Conservation (phyloP, 2,797 vertebrate genomes). For the Tapirus indicus region DNA sequence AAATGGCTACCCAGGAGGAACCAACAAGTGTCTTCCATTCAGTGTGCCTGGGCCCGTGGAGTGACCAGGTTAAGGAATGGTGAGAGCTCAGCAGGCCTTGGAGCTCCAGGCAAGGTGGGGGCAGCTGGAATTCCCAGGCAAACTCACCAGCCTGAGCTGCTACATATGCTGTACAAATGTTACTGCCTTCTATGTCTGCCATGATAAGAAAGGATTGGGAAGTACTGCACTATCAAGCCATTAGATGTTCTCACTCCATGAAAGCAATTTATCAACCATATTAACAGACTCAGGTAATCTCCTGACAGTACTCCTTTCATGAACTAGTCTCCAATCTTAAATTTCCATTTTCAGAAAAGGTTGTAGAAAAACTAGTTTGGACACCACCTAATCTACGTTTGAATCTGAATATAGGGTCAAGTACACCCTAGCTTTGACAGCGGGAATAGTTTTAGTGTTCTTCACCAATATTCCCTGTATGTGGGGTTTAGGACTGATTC, state of each 20-base stretch:
- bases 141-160: not conserved
- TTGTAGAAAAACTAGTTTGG: slow-evolving; percentile 9
- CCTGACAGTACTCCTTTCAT: not conserved
- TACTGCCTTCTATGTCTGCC: not conserved
- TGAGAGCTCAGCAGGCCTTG: not conserved
- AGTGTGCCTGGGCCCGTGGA: rapidly evolving
- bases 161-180: rapidly evolving
- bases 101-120: not conserved
- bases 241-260: not conserved
- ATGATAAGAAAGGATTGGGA: not conserved
- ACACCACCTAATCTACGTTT: not conserved
- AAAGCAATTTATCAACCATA: not conserved
- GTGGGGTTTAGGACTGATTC: not conserved
- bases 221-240: not conserved
- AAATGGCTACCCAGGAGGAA: not conserved
- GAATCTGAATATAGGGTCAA: not conserved
- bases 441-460: not conserved
- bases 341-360: slow-evolving; percentile 11
- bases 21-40: not conserved
- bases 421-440: not conserved
- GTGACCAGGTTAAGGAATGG: not conserved
- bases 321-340: not conserved
- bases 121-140: not conserved
- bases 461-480: not conserved
- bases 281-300: not conserved